phyloP scores from a whole-genome alignment of 1,140 invertebrate species.

The Papilio dardanus region DNA sequence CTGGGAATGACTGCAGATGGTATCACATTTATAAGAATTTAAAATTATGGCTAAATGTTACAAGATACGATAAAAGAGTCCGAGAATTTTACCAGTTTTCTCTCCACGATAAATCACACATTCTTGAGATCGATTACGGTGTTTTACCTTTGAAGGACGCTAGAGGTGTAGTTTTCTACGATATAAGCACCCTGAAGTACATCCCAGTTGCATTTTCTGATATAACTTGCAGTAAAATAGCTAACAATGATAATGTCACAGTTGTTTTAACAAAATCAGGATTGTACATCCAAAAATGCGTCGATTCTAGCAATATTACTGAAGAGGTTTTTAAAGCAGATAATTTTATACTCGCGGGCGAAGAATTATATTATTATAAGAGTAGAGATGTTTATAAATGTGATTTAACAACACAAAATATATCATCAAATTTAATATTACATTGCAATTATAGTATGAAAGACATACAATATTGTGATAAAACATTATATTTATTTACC shows the following conservation, averaged over 20 bases:
- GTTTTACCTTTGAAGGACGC: slow-evolving; percentile 64
- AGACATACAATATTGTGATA: slow-evolving; percentile 57
- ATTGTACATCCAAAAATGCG: slow-evolving; percentile 61
- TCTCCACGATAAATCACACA: slow-evolving; percentile 58
- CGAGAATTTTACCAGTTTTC: slow-evolving; percentile 70
- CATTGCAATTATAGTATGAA: slow-evolving; percentile 67
- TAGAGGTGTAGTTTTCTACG: slow-evolving; percentile 63
- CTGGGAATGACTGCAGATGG: slow-evolving; percentile 62
- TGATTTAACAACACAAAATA: slow-evolving; percentile 50
- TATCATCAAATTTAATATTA: slow-evolving; percentile 55
- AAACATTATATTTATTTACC: slow-evolving; percentile 60
- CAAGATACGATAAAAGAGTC: slow-evolving; percentile 52
- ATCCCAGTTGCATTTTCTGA: slow-evolving; percentile 68
- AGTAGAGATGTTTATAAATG: slow-evolving; percentile 66
- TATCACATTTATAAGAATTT: slow-evolving; percentile 71
- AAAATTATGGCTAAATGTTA: slow-evolving; percentile 57
- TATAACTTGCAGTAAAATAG: slow-evolving; percentile 63
- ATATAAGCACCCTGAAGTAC: slow-evolving; percentile 61
- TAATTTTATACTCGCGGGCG: slow-evolving; percentile 56
- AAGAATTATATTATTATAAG: slow-evolving; percentile 58
- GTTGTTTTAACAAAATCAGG: slow-evolving; percentile 57
- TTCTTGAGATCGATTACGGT: slow-evolving; percentile 62
- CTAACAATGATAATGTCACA: slow-evolving; percentile 61
- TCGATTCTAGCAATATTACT: slow-evolving; percentile 44
- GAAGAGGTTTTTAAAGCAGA: slow-evolving; percentile 66